Percentiles rank a stretch among this genome's conserved stretches.
Evolutionary conservation across 2,888 invertebrate species (phyloP).

Genomic region (Aspidiotus rigidus): DNA sequence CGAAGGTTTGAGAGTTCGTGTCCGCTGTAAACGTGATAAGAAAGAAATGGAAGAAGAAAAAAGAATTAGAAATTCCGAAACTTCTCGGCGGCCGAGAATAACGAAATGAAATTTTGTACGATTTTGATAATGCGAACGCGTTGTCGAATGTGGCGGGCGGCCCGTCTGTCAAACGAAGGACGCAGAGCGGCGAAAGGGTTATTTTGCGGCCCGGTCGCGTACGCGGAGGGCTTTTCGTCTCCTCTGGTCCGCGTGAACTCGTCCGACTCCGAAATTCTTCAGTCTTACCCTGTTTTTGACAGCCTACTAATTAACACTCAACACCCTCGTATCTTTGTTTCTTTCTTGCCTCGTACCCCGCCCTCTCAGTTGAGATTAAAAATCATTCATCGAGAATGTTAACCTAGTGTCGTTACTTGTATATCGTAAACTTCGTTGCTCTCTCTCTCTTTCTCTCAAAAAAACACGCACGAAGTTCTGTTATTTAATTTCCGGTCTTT

Average conservation of each 20-base stretch:
- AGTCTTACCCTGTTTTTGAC: conserved; percentile 30
- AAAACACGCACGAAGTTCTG: conserved; percentile 1
- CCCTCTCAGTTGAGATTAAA: conserved; percentile 16
- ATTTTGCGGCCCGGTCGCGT: not conserved
- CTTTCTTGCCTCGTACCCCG: conserved; percentile 13
- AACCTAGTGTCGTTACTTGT: not conserved
- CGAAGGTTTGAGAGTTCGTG: too few species aligned
- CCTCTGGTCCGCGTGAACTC: not conserved
- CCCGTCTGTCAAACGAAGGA: conserved; percentile 16
- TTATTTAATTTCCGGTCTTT: conserved; percentile 2
- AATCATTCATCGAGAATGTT: conserved; percentile 27
- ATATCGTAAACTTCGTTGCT: too few species aligned
- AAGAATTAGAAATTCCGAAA: too few species aligned
- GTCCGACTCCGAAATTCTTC: conserved; percentile 26
- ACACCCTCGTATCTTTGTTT: conserved; percentile 16
- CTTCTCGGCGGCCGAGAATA: too few species aligned
- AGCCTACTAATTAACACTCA: conserved; percentile 32
- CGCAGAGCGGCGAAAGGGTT: conserved; percentile 19
- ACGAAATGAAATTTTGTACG: too few species aligned
- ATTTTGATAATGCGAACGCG: not conserved
- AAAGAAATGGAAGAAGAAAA: too few species aligned
- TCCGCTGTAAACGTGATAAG: too few species aligned
- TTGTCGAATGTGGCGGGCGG: conserved; percentile 21
- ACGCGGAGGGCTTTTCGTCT: too few species aligned
- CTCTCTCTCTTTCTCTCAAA: not conserved